A percentile compares a stretch with the other conserved stretches of the same genome.
phyloP scores from a whole-genome alignment of 2,888 invertebrate genomes.

The Phrixothrix hirtus region DNA sequence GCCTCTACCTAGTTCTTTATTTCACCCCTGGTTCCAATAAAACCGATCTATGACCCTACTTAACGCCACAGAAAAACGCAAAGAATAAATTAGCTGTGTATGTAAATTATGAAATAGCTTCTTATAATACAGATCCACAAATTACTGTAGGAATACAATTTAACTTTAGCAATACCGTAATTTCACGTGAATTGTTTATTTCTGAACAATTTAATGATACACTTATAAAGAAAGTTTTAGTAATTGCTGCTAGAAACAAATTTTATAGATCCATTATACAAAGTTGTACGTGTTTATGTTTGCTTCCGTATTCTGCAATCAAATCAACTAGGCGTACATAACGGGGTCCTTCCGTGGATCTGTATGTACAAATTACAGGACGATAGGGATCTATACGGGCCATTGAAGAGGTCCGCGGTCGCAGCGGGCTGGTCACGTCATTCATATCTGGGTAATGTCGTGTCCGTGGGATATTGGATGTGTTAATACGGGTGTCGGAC shows the following conservation, averaged over 20 bases:
- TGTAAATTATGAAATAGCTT: constrained; percentile 17
- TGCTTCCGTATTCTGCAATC: constrained; percentile 26
- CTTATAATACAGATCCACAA: background rate
- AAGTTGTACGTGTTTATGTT: constrained; percentile 29
- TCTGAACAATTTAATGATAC: too few relatives aligned
- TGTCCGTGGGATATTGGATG: constrained; percentile 56
- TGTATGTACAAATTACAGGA: constrained; percentile 31
- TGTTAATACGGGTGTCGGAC: constrained; percentile 57
- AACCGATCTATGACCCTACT: constrained; percentile 42
- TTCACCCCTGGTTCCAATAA: constrained; percentile 43
- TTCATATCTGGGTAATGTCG: constrained; percentile 57
- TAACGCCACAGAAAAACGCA: constrained; percentile 35
- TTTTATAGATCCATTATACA: constrained; percentile 26
- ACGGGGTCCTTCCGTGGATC: constrained; percentile 27
- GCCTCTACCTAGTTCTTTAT: constrained; percentile 38
- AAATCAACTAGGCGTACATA: constrained; percentile 29
- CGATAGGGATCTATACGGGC: constrained; percentile 31
- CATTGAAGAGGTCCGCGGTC: constrained; percentile 31
- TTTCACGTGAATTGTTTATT: too few relatives aligned
- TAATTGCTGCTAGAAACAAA: constrained; percentile 18
- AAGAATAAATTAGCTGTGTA: constrained; percentile 30
- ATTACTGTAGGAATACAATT: too few relatives aligned
- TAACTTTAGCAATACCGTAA: too few relatives aligned
- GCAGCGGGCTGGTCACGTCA: constrained; percentile 52
- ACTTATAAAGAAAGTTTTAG: constrained; percentile 10